Conservation (phyloP, 2,888 invertebrate genomes). For the Apodemia mormo region DNA sequence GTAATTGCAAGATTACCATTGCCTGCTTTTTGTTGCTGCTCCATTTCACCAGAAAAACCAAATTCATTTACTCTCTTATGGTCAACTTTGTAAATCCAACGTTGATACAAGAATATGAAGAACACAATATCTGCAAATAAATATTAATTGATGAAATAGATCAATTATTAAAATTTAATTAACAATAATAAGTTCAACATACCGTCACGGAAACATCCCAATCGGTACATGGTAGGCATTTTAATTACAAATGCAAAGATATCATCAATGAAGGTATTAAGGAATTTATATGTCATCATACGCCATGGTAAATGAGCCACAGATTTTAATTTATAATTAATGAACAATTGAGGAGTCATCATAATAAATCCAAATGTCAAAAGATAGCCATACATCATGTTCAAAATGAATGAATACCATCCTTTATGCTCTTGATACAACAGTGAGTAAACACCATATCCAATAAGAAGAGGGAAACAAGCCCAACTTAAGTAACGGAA, state of each 20-base stretch:
- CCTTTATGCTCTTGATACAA: slow-evolving; percentile 98
- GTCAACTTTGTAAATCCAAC: slow-evolving; percentile 99
- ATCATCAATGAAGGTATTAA: slow-evolving; percentile 99
- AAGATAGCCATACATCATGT: slow-evolving; percentile 98
- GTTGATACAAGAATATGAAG: slow-evolving; percentile 98
- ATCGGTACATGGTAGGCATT: slow-evolving; percentile 99
- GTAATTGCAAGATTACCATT: slow-evolving; percentile 62
- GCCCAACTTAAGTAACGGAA: slow-evolving; percentile 98
- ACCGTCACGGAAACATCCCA: slow-evolving; percentile 99
- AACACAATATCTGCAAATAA: slow-evolving; percentile 94
- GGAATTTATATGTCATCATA: slow-evolving; percentile 99
- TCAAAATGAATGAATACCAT: slow-evolving; percentile 99
- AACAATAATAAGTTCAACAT: slow-evolving; percentile 44
- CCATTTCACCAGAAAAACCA: slow-evolving; percentile 97
- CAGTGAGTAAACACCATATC: slow-evolving; percentile 97
- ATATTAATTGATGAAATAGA: slow-evolving; percentile 29
- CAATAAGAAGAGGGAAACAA: slow-evolving; percentile 94
- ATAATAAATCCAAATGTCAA: slow-evolving; percentile 99
- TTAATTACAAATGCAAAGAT: slow-evolving; percentile 99
- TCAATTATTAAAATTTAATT: slow-evolving; percentile 10
- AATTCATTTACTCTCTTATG: slow-evolving; percentile 97
- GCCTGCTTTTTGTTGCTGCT: slow-evolving; percentile 76
- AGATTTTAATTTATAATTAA: slow-evolving; percentile 99
- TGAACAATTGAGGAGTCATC: slow-evolving; percentile 99
- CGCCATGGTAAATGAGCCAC: slow-evolving; percentile 99